phyloP scores from a whole-genome alignment of 2,113 vertebrate genomes.

The Mastomys natalensis region DNA sequence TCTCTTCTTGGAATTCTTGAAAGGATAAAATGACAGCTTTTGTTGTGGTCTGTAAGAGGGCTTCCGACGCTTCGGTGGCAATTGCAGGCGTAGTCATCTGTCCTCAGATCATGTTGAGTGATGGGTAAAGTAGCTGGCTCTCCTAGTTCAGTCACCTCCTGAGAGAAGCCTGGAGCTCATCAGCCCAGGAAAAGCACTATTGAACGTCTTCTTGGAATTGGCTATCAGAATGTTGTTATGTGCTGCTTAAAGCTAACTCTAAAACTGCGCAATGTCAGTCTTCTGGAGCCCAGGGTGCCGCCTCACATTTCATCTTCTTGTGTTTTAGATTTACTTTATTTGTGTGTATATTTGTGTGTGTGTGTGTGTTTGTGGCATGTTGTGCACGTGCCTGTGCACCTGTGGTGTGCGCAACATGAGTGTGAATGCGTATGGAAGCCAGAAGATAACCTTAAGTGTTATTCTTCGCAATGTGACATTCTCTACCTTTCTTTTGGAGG shows the following conservation, averaged over 20 bases:
- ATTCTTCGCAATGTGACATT: not conserved
- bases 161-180: not conserved
- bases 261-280: fast-evolving
- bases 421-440: not conserved
- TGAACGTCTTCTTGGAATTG: not conserved
- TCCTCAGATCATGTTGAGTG: not conserved
- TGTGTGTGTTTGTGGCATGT: too few species aligned
- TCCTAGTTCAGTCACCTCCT: not conserved
- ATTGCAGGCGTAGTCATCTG: fast-evolving
- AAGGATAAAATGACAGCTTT: not conserved
- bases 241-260: not conserved
- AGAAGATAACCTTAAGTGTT: not conserved
- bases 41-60: not conserved
- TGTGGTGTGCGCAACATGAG: not conserved
- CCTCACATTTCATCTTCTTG: not conserved
- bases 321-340: not conserved
- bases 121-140: too few species aligned
- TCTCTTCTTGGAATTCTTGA: conserved; percentile 3
- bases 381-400: too few species aligned
- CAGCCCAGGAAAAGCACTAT: not conserved
- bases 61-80: not conserved
- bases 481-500: not conserved
- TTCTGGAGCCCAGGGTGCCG: not conserved
- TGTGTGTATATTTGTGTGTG: not conserved
- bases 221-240: not conserved